Evolutionary conservation across 2,888 invertebrate species (phyloP).

Genomic region (Lomographa bimaculata): DNA sequence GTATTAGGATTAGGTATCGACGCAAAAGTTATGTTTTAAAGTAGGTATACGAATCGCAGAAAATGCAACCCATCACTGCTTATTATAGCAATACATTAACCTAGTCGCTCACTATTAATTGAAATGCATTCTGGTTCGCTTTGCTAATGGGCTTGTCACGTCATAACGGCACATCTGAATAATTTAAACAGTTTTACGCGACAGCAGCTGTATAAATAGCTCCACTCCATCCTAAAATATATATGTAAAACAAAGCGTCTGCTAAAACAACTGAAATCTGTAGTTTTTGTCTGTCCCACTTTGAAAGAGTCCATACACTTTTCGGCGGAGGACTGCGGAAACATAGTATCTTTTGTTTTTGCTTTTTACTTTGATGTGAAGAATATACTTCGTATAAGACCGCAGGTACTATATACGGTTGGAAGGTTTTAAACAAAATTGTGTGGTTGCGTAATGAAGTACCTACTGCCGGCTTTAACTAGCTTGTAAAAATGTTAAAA

Average conservation of each 20-base stretch:
- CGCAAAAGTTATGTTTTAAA: too few species aligned
- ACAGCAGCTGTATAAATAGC: conserved; percentile 30
- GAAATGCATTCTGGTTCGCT: conserved; percentile 54
- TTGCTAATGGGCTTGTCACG: conserved; percentile 51
- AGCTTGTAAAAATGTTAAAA: too few species aligned
- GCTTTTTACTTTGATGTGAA: too few species aligned
- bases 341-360: conserved; percentile 13
- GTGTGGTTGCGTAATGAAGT: too few species aligned
- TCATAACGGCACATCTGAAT: conserved; percentile 35
- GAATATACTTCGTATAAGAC: too few species aligned
- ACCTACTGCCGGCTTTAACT: too few species aligned
- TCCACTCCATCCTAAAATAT: conserved; percentile 32
- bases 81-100: conserved; percentile 46
- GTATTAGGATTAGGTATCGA: too few species aligned
- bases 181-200: conserved; percentile 32
- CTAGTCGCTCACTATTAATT: conserved; percentile 50
- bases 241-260: conserved; percentile 38
- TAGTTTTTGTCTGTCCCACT: conserved; percentile 37
- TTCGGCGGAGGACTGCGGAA: conserved; percentile 11
- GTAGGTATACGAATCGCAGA: too few species aligned
- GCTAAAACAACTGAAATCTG: conserved; percentile 33
- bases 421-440: too few species aligned
- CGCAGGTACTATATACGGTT: too few species aligned
- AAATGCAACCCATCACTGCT: conserved; percentile 30
- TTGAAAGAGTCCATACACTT: conserved; percentile 34